A percentile compares a stretch with the other conserved stretches of the same genome.
Evolutionary conservation across 2,888 invertebrate species (phyloP).

Genomic region (Limnephilus auricula): DNA sequence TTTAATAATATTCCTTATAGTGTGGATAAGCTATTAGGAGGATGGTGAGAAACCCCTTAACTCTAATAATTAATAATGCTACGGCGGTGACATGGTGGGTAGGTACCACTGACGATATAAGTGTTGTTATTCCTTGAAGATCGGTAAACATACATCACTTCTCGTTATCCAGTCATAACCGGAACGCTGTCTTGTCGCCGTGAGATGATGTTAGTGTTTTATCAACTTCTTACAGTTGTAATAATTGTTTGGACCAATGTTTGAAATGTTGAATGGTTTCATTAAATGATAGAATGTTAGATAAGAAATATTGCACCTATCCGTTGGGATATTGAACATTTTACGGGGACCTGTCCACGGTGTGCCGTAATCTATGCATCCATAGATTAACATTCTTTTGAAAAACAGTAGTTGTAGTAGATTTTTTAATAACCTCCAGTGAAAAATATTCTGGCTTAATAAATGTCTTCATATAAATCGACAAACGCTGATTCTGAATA

Average conservation of each 20-base stretch:
- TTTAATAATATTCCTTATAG: too few relatives aligned
- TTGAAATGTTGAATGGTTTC: not conserved
- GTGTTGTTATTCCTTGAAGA: not conserved
- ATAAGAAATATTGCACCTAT: not conserved
- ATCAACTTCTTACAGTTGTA: not conserved
- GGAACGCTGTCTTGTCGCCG: not conserved
- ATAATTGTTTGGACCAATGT: not conserved
- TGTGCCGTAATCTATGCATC: not conserved
- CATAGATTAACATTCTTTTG: too few relatives aligned
- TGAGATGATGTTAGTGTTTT: not conserved
- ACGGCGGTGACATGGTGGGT: not conserved
- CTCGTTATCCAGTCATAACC: not conserved
- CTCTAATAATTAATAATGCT: not conserved
- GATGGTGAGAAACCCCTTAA: too few relatives aligned
- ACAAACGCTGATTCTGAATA: too few relatives aligned
- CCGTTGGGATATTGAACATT: not conserved
- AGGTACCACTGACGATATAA: not conserved
- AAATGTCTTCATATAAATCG: too few relatives aligned
- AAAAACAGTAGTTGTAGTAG: too few relatives aligned
- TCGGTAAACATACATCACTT: constrained; percentile 2
- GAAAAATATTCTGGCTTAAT: too few relatives aligned
- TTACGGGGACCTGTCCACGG: not conserved
- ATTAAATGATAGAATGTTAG: not conserved
- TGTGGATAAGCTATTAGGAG: too few relatives aligned
- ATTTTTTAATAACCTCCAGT: too few relatives aligned